These are phyloP conservation scores for Menura novaehollandiae DNA, from an alignment of 2,113 vertebrate species.

Conservation along the genomic window DNA sequence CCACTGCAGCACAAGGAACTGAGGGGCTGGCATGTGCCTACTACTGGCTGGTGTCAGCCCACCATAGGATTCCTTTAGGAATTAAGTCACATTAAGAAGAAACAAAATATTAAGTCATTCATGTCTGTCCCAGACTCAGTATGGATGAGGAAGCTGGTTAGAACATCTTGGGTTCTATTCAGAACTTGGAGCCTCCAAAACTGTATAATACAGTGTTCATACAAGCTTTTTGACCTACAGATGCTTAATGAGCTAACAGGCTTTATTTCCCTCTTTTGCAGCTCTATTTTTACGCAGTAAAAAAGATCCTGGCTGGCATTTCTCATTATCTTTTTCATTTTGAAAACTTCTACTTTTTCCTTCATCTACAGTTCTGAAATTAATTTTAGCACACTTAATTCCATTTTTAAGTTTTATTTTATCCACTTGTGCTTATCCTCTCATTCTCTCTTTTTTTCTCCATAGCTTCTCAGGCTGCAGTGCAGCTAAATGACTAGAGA, in stretches of 20 bases:
- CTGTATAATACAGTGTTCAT: not conserved
- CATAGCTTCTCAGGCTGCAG: not conserved
- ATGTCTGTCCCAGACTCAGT: not conserved
- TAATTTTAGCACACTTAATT: conserved; percentile 5
- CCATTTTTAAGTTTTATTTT: not conserved
- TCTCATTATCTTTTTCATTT: not conserved
- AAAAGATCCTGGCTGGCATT: not conserved
- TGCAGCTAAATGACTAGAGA: not conserved
- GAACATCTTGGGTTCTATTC: not conserved
- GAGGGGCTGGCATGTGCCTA: not conserved
- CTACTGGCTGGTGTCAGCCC: not conserved
- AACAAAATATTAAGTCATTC: not conserved
- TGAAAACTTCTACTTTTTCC: not conserved
- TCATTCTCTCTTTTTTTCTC: not conserved
- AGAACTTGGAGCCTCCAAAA: not conserved
- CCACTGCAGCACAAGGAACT: not conserved
- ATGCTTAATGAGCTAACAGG: not conserved
- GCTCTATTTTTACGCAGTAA: not conserved
- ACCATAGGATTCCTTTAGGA: not conserved
- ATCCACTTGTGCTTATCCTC: not conserved
- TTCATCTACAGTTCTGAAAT: not conserved
- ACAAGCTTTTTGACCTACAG: not conserved
- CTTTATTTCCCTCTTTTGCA: not conserved
- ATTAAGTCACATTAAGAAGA: not conserved
- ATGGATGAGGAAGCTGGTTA: not conserved